phyloP scores from a whole-genome alignment of 1,140 invertebrate species.

The Drosophila sp. region DNA sequence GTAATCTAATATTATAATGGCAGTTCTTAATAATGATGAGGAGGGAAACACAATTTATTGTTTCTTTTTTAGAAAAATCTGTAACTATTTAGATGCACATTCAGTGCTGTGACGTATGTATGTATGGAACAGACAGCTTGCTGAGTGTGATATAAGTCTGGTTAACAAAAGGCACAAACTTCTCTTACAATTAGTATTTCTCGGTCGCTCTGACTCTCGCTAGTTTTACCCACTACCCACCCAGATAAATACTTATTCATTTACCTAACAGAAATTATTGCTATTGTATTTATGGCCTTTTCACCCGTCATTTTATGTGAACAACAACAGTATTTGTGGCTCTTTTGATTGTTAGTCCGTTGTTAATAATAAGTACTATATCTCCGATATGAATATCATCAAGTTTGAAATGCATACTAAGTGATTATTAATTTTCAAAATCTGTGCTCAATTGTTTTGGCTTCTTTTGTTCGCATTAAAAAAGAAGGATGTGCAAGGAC shows the following conservation, averaged over 20 bases:
- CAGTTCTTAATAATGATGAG: conserved; percentile 1
- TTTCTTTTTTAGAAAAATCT: neutral
- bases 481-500: conserved; percentile 32
- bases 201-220: too few species aligned
- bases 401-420: conserved; percentile 6
- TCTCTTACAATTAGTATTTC: conserved; percentile 9
- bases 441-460: conserved; percentile 36
- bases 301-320: neutral
- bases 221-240: neutral
- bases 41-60: conserved; percentile 16
- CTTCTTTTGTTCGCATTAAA: conserved; percentile 31
- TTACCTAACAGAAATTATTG: conserved; percentile 1
- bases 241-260: conserved; percentile 17
- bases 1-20: conserved; percentile 15
- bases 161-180: conserved; percentile 25
- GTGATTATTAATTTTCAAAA: conserved; percentile 24
- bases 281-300: neutral
- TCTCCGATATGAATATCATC: too few species aligned
- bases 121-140: neutral
- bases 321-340: conserved; percentile 9
- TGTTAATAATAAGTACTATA: neutral
- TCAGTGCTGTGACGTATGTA: neutral
- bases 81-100: neutral
- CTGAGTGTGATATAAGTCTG: conserved; percentile 30
- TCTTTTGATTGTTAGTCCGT: neutral